These are phyloP conservation scores for Anomalospiza imberbis DNA, from an alignment of 2,797 vertebrate species.

Conservation along the genomic window DNA sequence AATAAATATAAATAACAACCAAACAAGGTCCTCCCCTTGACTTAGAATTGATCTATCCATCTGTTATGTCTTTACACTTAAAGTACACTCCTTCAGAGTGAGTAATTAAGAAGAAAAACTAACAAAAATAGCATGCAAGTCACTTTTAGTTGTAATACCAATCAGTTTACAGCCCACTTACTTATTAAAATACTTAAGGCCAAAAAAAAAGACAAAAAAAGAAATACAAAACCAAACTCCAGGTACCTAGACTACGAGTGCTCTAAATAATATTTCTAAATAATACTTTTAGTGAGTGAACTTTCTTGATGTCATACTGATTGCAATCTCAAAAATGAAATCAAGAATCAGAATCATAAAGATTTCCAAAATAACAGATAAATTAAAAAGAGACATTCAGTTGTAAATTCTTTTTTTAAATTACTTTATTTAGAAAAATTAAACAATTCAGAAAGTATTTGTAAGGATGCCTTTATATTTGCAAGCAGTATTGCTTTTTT, in stretches of 20 bases:
- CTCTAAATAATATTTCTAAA: background rate
- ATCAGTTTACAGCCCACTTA: background rate
- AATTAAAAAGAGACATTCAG: background rate
- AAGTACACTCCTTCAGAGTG: background rate
- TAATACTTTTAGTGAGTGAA: background rate
- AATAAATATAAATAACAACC: background rate
- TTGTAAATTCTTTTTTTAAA: background rate
- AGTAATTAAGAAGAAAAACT: background rate
- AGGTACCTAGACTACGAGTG: background rate
- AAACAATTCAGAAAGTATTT: background rate
- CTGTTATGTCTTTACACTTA: background rate
- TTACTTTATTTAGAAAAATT: background rate
- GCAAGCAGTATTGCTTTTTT: background rate
- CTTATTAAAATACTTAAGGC: background rate
- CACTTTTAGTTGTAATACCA: background rate
- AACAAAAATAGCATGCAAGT: background rate
- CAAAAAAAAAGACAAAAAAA: background rate
- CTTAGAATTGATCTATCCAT: background rate
- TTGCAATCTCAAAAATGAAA: background rate
- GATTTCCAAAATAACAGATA: background rate
- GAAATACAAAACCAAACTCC: background rate
- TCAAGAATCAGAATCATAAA: background rate
- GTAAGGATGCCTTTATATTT: background rate
- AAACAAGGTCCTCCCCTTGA: background rate
- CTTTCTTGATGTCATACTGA: background rate